Percentiles rank a stretch among this genome's conserved stretches.
Conservation (phyloP, 2,888 invertebrate species). For the Leucoptera coffeella region DNA sequence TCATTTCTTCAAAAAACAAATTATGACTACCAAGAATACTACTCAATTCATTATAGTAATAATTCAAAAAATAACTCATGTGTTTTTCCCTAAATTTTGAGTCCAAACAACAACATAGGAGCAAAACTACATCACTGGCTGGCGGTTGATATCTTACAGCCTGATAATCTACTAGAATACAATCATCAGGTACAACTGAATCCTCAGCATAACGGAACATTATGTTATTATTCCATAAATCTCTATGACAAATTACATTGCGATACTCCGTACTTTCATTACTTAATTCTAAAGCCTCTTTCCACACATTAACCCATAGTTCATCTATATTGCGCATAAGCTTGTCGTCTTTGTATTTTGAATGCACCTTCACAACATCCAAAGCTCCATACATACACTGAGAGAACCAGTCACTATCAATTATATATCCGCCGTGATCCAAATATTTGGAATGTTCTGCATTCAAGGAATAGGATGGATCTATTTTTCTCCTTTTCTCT, state of each 20-base stretch:
- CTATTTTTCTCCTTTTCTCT: conserved; percentile 21
- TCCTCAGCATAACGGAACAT: conserved; percentile 37
- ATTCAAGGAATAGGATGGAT: conserved; percentile 14
- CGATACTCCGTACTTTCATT: conserved; percentile 20
- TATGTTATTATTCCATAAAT: conserved; percentile 60
- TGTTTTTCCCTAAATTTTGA: conserved; percentile 39
- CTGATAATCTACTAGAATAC: conserved; percentile 65
- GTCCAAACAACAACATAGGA: conserved; percentile 49
- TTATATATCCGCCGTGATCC: conserved; percentile 18
- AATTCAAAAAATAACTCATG: conserved; percentile 35
- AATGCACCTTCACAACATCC: conserved; percentile 20
- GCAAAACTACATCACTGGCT: conserved; percentile 55
- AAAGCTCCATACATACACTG: conserved; percentile 30
- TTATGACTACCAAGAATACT: conserved; percentile 23
- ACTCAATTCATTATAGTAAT: conserved; percentile 49
- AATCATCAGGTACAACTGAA: conserved; percentile 37
- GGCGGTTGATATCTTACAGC: conserved; percentile 60
- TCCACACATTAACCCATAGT: conserved; percentile 23
- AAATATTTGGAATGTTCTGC: conserved; percentile 17
- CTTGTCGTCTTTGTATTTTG: too few species aligned
- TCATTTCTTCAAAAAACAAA: conserved; percentile 24
- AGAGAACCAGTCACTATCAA: conserved; percentile 19
- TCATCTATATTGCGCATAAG: conserved; percentile 15
- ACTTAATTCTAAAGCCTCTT: conserved; percentile 13
- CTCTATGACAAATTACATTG: conserved; percentile 55